Evolutionary conservation across 2,797 vertebrate genomes (phyloP), one percentile per base, ranked within the genome.

Genomic region (Brachyalestes nurse): DNA sequence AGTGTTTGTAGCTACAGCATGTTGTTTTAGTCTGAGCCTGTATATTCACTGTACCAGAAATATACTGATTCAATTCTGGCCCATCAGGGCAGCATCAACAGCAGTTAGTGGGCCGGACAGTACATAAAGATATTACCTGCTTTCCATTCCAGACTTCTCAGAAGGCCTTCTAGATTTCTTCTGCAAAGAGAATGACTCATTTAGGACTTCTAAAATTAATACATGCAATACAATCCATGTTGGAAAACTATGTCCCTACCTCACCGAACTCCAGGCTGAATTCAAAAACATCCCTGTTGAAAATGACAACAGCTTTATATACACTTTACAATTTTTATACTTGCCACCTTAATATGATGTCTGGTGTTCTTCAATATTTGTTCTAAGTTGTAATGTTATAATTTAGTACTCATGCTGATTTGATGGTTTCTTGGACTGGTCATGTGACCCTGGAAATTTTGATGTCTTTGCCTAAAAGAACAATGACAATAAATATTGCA

Each of bases 261-360:
- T 86, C 88, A 87, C 91, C 88, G 64, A 88, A 93, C 88, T 96
- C 94, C 81, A 88, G 69, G 76, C 80, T 90, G 79, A 99, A 99
- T 85, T 91, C 91, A 92, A 96, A 99, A 85, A 97, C 49, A 85
- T 98, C 96, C 79, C 94, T 82, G 4, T 45, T 83, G 75, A 57
- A 17, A 60, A 82, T 21, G 40, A 51, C 4, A 28, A 72, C 0
- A 82, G 62, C 16, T 0, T 6, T 45, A 42, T 17, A 62, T 65
- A 64, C 4, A 34, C 9, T 6, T 55, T 23, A 19, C 0, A 64
- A 65, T 17, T 45, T 45, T 8, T 21, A 19, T 34, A 65, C 34
- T 38, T 17, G 28, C 28, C 28, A 28, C 28, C 21, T 25, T 25
- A 45, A 45, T 45, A 45, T 45, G 10, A 49, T 13, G 25, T 25